phyloP scores from a whole-genome alignment of 2,888 invertebrate species.

The Cacoxenus indagator region DNA sequence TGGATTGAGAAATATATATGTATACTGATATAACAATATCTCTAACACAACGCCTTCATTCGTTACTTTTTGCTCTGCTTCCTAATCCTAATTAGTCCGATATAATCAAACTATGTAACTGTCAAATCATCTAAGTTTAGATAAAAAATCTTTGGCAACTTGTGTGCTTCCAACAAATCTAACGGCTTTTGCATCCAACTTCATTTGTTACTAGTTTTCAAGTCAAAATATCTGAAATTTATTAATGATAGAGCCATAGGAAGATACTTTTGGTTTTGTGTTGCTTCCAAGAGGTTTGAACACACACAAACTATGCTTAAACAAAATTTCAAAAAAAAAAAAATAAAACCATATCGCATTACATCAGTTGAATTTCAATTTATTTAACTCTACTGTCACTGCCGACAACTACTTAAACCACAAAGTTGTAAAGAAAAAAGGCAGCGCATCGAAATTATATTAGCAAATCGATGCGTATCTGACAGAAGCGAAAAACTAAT shows the following conservation, averaged over 20 bases:
- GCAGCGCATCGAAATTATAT: conserved; percentile 27
- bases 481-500: conserved; percentile 41
- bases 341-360: conserved; percentile 35
- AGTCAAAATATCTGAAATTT: neutral
- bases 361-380: conserved; percentile 53
- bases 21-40: too few species aligned
- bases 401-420: neutral
- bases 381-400: conserved; percentile 44
- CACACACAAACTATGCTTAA: conserved; percentile 7
- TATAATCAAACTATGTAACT: conserved; percentile 2
- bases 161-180: neutral
- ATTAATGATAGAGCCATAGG: neutral
- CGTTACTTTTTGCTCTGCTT: neutral
- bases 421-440: neutral
- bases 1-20: too few species aligned
- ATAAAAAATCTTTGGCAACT: neutral
- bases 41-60: neutral
- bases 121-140: neutral
- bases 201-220: neutral
- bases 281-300: neutral
- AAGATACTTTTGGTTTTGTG: conserved; percentile 18
- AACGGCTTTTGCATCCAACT: neutral
- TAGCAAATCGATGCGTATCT: conserved; percentile 58
- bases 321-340: neutral
- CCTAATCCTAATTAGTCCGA: neutral